A percentile compares a stretch with the other conserved stretches of the same genome.
Conservation (phyloP, 2,797 vertebrate genomes). For the Pygocentrus nattereri region DNA sequence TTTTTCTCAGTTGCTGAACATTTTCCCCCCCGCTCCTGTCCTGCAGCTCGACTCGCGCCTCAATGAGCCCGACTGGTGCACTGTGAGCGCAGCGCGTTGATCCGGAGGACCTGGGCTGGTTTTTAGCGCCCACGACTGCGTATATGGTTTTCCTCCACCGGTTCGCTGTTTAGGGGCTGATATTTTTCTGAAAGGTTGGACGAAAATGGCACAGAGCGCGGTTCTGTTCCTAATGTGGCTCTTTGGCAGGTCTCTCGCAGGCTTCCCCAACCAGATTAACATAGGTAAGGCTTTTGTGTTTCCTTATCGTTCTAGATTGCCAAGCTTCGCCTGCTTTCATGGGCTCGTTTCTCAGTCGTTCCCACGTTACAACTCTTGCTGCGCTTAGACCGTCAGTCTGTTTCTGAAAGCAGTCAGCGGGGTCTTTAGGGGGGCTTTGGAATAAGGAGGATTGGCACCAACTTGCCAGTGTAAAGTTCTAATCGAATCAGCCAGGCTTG, state of each 20-base stretch:
- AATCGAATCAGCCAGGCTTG: neutral
- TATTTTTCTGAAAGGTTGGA: slow-evolving; percentile 67
- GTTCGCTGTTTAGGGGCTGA: slow-evolving; percentile 85
- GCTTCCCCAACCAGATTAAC: slow-evolving; percentile 97
- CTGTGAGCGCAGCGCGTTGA: slow-evolving; percentile 82
- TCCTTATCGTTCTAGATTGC: neutral
- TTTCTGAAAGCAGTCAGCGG: no score
- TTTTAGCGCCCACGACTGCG: slow-evolving; percentile 77
- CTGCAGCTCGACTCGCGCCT: slow-evolving; percentile 82
- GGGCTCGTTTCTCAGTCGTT: neutral
- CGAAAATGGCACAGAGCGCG: slow-evolving; percentile 90
- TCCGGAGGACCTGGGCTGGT: slow-evolving; percentile 67
- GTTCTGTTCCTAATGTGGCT: slow-evolving; percentile 90
- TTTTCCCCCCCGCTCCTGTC: slow-evolving; percentile 62
- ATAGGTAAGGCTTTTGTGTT: slow-evolving; percentile 89
- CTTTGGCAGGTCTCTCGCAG: slow-evolving; percentile 86
- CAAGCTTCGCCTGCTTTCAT: neutral
- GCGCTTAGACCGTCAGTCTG: no score
- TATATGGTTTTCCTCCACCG: slow-evolving; percentile 84
- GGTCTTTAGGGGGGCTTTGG: neutral
- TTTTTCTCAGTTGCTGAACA: slow-evolving; percentile 71
- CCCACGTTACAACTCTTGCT: no score
- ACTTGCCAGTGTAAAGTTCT: neutral
- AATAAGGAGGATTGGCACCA: neutral
- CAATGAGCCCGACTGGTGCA: slow-evolving; percentile 87